Evolutionary conservation across 2,113 vertebrate species (phyloP).

Genomic region (Leptobrachium ailaonicum): DNA sequence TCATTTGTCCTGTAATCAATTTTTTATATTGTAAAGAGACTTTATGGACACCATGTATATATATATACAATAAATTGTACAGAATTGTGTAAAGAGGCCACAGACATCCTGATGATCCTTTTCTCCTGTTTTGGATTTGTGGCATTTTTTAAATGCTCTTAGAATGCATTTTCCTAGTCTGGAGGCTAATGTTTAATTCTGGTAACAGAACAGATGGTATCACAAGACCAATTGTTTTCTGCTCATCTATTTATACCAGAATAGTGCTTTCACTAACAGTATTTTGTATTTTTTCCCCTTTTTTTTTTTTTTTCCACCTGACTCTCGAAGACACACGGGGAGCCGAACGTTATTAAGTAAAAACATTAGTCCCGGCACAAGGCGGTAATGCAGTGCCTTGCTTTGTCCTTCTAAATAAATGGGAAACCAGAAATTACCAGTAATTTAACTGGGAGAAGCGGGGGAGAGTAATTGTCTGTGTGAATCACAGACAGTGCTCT

Average conservation of each 20-base stretch:
- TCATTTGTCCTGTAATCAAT: too few relatives aligned
- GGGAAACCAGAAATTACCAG: slow-evolving; percentile 73
- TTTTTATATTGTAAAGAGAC: too few relatives aligned
- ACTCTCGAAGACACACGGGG: slow-evolving; percentile 44
- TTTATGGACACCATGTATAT: too few relatives aligned
- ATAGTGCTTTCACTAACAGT: slow-evolving; percentile 17
- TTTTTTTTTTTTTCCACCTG: slow-evolving; percentile 2
- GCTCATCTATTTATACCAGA: slow-evolving; percentile 11
- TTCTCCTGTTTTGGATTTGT: too few relatives aligned
- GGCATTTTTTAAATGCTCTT: background rate
- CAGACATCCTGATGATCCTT: too few relatives aligned
- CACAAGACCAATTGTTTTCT: slow-evolving; percentile 16
- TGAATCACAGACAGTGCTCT: slow-evolving; percentile 62
- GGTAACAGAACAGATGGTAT: slow-evolving; percentile 36
- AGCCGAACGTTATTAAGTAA: slow-evolving; percentile 57
- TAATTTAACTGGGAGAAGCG: slow-evolving; percentile 67
- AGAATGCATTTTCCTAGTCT: background rate
- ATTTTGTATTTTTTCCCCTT: slow-evolving; percentile 16
- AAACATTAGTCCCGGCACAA: slow-evolving; percentile 59
- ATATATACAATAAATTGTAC: too few relatives aligned
- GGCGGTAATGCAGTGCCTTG: slow-evolving; percentile 52
- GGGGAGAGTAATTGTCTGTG: slow-evolving; percentile 74
- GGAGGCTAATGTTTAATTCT: slow-evolving; percentile 11
- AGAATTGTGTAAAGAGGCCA: too few relatives aligned
- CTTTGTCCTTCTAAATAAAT: slow-evolving; percentile 74